A percentile compares a stretch with the other conserved stretches of the same genome.
Evolutionary conservation across 2,113 vertebrate species (phyloP).

Genomic region (Erinaceus europaeus): DNA sequence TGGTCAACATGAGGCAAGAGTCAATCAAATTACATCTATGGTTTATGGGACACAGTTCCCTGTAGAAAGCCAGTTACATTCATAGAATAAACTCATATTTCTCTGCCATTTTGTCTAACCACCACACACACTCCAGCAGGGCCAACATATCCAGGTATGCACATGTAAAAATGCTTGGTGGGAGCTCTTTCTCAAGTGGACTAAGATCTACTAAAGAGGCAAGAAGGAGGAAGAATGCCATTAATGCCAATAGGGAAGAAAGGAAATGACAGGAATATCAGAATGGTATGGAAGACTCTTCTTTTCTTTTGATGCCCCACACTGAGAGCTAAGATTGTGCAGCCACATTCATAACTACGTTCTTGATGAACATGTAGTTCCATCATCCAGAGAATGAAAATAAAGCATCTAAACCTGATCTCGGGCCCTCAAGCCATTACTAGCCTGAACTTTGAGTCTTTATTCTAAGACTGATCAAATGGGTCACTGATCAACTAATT

Average conservation of each 20-base stretch:
- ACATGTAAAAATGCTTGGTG: neutral
- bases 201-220: neutral
- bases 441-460: neutral
- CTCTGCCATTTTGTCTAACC: neutral
- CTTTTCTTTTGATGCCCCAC: neutral
- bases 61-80: neutral
- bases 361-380: neutral
- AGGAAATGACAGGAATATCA: neutral
- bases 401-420: neutral
- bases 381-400: neutral
- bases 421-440: neutral
- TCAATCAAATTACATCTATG: too few relatives aligned
- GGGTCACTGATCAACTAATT: neutral
- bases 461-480: neutral
- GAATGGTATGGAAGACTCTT: neutral
- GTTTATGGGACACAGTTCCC: neutral
- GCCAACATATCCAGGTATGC: neutral
- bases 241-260: neutral
- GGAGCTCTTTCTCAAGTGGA: neutral
- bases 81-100: too few relatives aligned
- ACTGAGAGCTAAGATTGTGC: neutral
- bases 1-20: neutral
- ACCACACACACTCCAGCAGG: neutral
- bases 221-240: neutral
- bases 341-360: neutral